Evolutionary conservation across 2,797 vertebrate species (phyloP).

Genomic region (Hozukius guyotensis): DNA sequence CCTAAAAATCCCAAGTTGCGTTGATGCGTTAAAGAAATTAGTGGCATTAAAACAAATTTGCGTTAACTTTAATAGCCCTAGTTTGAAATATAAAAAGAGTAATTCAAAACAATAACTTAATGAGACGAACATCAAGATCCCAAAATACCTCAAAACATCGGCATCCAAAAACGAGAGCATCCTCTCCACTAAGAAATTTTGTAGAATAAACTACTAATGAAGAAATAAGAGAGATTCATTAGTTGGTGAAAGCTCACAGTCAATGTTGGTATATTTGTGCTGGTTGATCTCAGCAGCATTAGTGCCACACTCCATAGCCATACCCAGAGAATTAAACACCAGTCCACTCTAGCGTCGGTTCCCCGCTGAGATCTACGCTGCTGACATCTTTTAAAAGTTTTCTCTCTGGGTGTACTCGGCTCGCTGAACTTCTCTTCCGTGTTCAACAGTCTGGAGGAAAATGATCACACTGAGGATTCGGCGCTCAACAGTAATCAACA

Average conservation of each 20-base stretch:
- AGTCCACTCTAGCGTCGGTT: background rate
- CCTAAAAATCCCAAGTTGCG: too few species aligned
- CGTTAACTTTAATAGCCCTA: too few species aligned
- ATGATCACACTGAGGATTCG: slow-evolving; percentile 48
- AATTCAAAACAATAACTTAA: background rate
- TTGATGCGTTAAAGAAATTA: too few species aligned
- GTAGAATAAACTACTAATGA: background rate
- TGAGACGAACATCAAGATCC: background rate
- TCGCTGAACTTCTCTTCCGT: slow-evolving; percentile 36
- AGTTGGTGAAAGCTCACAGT: background rate
- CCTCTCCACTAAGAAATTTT: background rate
- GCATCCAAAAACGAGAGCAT: background rate
- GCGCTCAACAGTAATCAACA: slow-evolving; percentile 66
- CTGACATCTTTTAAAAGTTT: slow-evolving; percentile 12
- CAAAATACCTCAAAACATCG: background rate
- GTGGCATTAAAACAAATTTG: background rate
- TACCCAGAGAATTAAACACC: background rate
- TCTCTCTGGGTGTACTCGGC: background rate
- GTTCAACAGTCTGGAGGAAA: slow-evolving; percentile 52
- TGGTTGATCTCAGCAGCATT: background rate
- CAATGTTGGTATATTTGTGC: background rate
- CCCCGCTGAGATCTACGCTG: background rate
- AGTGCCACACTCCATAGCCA: background rate
- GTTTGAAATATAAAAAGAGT: background rate
- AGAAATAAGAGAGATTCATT: background rate